Conservation (phyloP, 2,797 vertebrate species). For the Danio tinwini region DNA sequence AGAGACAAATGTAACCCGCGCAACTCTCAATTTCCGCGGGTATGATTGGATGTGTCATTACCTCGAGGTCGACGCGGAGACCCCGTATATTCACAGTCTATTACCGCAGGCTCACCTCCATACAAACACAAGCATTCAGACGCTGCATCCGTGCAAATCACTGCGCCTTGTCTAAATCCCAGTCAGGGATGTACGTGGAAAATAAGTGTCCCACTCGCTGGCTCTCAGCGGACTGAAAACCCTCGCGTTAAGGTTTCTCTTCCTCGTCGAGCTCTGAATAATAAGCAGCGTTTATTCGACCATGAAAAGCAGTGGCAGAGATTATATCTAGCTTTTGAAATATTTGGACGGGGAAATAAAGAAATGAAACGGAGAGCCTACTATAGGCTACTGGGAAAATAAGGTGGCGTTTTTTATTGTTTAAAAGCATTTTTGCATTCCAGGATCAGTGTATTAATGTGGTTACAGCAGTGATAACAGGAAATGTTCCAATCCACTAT, state of each 20-base stretch:
- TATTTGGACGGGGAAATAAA: slow-evolving; percentile 15
- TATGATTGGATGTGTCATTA: slow-evolving; percentile 66
- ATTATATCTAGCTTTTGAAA: slow-evolving; percentile 66
- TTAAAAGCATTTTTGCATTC: slow-evolving; percentile 49
- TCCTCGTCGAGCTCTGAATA: slow-evolving; percentile 58
- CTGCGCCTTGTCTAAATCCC: slow-evolving; percentile 60
- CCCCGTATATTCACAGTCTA: slow-evolving; percentile 54
- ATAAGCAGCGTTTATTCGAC: slow-evolving; percentile 63
- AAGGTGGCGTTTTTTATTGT: slow-evolving; percentile 47
- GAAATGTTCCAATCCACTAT: slow-evolving; percentile 65
- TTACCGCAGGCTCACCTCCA: slow-evolving; percentile 32
- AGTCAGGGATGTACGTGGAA: slow-evolving; percentile 31
- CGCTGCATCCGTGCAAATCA: slow-evolving; percentile 43
- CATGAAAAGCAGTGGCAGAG: slow-evolving; percentile 51
- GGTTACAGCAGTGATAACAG: slow-evolving; percentile 69
- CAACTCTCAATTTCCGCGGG: slow-evolving; percentile 48
- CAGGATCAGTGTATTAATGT: slow-evolving; percentile 66
- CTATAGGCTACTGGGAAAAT: not conserved
- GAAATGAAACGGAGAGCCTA: slow-evolving; percentile 15
- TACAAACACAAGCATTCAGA: slow-evolving; percentile 2
- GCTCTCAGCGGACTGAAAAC: slow-evolving; percentile 57
- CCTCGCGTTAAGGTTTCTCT: slow-evolving; percentile 36
- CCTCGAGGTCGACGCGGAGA: slow-evolving; percentile 59
- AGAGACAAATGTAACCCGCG: slow-evolving; percentile 55
- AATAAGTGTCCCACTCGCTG: slow-evolving; percentile 29